A percentile compares a stretch with the other conserved stretches of the same genome.
phyloP scores from a whole-genome alignment of 30 jellyfish, hydroid and myxozoan genomes.

The Cassiopea xamachana region DNA sequence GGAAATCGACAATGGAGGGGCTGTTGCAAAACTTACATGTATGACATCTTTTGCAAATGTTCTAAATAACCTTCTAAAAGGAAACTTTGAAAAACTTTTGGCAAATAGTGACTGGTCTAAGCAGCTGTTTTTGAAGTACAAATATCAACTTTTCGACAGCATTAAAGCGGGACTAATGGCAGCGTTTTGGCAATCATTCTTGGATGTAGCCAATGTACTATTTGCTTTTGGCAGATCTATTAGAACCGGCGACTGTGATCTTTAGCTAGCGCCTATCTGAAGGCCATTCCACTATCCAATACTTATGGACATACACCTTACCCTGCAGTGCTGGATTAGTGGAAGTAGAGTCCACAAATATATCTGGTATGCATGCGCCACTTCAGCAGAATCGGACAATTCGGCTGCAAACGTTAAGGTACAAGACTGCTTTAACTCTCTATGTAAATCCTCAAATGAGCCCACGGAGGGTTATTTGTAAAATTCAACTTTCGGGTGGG shows the following conservation, averaged over 20 bases:
- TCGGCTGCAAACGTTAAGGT: too few relatives aligned
- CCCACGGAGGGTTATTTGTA: too few relatives aligned
- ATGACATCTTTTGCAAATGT: constrained; percentile 23
- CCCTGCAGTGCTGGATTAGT: too few relatives aligned
- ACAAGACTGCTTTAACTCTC: too few relatives aligned
- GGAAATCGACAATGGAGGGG: constrained; percentile 13
- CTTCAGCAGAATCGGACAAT: too few relatives aligned
- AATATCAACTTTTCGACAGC: constrained; percentile 10
- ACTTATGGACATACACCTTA: too few relatives aligned
- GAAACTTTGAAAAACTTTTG: constrained; percentile 37
- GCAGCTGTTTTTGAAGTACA: constrained; percentile 31
- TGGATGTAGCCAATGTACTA: constrained; percentile 38
- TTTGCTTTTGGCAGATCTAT: constrained; percentile 53
- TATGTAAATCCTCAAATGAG: too few relatives aligned
- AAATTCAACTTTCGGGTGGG: too few relatives aligned
- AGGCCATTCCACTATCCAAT: too few relatives aligned
- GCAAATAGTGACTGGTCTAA: neutral
- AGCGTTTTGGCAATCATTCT: constrained; percentile 64
- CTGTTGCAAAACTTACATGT: constrained; percentile 3
- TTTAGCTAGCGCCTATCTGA: neutral
- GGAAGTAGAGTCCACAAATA: too few relatives aligned
- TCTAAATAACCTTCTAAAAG: constrained; percentile 9
- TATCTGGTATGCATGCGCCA: too few relatives aligned
- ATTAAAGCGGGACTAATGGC: constrained; percentile 61
- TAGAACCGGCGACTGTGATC: constrained; percentile 59